phyloP scores from a whole-genome alignment of 1,140 invertebrate genomes.

The Chrysomallon squamiferum region DNA sequence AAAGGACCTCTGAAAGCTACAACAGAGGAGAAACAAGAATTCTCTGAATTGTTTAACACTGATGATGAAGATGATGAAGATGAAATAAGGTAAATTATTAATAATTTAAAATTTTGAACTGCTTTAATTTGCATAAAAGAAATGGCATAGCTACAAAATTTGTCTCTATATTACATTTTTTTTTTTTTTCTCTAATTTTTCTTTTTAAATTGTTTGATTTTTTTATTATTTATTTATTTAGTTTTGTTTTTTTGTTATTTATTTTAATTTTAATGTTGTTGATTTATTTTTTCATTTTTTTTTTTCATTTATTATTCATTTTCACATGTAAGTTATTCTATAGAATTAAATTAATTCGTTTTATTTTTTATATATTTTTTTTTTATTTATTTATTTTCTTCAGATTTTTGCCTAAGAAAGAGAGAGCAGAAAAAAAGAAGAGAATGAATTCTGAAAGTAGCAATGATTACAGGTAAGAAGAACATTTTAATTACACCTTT shows the following conservation, averaged over 20 bases:
- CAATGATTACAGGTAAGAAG: no score
- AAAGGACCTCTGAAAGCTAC: conserved; percentile 34
- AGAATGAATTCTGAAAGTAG: background rate
- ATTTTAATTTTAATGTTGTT: no score
- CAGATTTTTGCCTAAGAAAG: conserved; percentile 24
- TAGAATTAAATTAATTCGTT: background rate
- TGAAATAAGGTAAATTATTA: conserved; percentile 19
- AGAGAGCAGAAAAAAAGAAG: conserved; percentile 11
- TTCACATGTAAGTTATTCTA: no score
- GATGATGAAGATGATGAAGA: conserved; percentile 45
- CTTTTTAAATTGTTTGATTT: background rate
- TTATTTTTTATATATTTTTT: background rate
- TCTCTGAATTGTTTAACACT: conserved; percentile 47
- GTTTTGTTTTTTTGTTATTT: no score
- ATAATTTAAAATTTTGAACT: background rate
- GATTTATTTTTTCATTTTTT: no score
- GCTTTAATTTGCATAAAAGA: background rate
- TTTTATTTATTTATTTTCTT: conserved; percentile 9
- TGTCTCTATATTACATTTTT: background rate
- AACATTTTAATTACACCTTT: no score
- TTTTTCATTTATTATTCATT: no score
- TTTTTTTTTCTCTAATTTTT: background rate
- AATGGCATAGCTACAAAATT: background rate
- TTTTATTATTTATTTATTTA: background rate
- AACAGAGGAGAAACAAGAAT: conserved; percentile 46